Base-by-base conservation (phyloP, 2,888 invertebrate species). In the Nezara viridula region DNA sequence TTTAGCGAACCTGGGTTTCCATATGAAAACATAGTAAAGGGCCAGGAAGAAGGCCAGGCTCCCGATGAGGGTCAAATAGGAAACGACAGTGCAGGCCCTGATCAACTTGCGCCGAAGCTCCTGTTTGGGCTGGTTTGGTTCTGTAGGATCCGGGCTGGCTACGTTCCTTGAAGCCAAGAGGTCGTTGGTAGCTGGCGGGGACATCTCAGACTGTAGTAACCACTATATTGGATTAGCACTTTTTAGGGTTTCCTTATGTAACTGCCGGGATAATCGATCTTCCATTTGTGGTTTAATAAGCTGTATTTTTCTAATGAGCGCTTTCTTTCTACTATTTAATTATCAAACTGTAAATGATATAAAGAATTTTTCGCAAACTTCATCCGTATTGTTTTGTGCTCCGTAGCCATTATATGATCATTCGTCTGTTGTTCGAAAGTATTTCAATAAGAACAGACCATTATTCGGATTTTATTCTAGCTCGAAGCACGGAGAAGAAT, bases 1-100 rank as follows among this genome's bases (percentile, higher is more conserved):
- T 66, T 37, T 37, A 37, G 37, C 66, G 37, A 73, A 73, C 66
- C 66, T 50, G 49, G 88, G 88, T 40, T 88, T 52, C 88, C 88
- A 88, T 77, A 88, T 50, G 85, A 88, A 88, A 19, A 88, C 14
- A 52, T 88, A 88, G 85, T 88, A 88, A 40, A 66, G 21, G 32
- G 88, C 73, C 19, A 88, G 52, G 32, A 88, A 32, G 24, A 73
- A 37, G 7, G 88, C 88, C 37, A 88, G 40, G 21, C 50, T 24
- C 12, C 77, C 27, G 16, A 88, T 77, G 19, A 88, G 81, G 24
- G 32, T 32, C 14, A 88, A 21, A 49, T 88, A 88, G 24, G 77
- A 49, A 32, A 88, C 21, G 6, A 88, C 88, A 27, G 88, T 88
- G 55, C 88, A 88, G 40, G 77, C 47, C 47, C 88, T 49, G 77